Conservation (phyloP, 1,140 invertebrate genomes). For the Spodoptera litura region DNA sequence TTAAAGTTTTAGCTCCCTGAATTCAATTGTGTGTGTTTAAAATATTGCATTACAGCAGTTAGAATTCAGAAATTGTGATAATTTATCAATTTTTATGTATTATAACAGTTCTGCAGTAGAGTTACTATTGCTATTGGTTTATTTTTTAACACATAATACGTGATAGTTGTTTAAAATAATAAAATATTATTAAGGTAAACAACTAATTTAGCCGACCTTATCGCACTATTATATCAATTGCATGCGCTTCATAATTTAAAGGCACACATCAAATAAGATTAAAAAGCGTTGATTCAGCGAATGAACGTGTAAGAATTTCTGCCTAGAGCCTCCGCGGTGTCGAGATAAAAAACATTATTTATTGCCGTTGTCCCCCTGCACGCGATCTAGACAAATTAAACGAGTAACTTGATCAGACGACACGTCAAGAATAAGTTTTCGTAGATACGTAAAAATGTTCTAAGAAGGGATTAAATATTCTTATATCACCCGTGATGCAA, state of each 20-base stretch:
- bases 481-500: constrained; percentile 46
- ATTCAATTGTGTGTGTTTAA: constrained; percentile 27
- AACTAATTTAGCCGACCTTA: constrained; percentile 29
- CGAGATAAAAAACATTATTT: constrained; percentile 82
- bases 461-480: constrained; percentile 51
- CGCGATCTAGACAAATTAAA: constrained; percentile 83
- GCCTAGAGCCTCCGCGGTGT: constrained; percentile 64
- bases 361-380: constrained; percentile 72
- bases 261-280: constrained; percentile 61
- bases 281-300: constrained; percentile 72
- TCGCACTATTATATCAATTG: constrained; percentile 34
- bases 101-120: too few relatives aligned
- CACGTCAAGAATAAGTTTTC: constrained; percentile 51
- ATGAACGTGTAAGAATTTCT: constrained; percentile 80
- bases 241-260: constrained; percentile 47
- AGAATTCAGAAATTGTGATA: neutral
- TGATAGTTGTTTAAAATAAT: neutral
- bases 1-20: constrained; percentile 40
- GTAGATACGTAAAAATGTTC: constrained; percentile 51
- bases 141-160: too few relatives aligned
- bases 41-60: constrained; percentile 19
- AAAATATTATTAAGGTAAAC: neutral
- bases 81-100: neutral
- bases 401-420: constrained; percentile 69
- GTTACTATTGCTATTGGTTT: too few relatives aligned